Evolutionary conservation across 2,113 vertebrate species (phyloP).

Genomic region (Amblyornis subalaris): DNA sequence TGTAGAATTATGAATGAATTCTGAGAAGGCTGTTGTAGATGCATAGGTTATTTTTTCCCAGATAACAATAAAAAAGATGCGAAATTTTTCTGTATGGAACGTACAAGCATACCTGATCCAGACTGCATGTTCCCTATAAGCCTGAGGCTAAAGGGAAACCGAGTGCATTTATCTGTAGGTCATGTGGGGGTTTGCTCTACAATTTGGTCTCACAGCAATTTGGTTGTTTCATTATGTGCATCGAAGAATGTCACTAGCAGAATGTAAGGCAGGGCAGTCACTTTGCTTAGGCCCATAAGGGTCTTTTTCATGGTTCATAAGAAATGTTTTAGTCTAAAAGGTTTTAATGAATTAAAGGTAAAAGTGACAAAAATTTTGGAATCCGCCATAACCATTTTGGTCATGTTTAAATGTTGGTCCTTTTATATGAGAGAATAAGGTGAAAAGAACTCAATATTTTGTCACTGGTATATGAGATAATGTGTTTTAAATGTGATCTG

Average conservation of each 20-base stretch:
- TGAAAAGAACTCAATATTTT: conserved; percentile 59
- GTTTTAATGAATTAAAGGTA: background rate
- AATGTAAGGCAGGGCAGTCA: background rate
- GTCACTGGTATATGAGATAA: conserved; percentile 48
- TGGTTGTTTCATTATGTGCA: background rate
- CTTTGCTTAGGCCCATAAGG: background rate
- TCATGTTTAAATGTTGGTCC: conserved; percentile 22
- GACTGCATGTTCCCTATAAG: background rate
- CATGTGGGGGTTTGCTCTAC: background rate
- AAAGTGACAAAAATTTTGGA: background rate
- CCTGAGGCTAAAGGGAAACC: background rate
- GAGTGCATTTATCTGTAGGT: background rate
- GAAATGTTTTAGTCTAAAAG: background rate
- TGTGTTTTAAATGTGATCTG: conserved; percentile 49
- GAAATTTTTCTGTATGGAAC: background rate
- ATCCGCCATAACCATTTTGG: background rate
- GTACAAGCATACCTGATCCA: background rate
- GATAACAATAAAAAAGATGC: background rate
- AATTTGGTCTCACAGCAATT: background rate
- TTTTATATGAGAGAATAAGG: conserved; percentile 53
- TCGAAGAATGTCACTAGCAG: background rate
- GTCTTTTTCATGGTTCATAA: background rate
- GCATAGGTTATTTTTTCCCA: background rate
- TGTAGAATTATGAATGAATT: background rate
- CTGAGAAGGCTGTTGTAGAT: background rate